phyloP scores from a whole-genome alignment of 1,140 invertebrate genomes.

The Magallana ariakensis region DNA sequence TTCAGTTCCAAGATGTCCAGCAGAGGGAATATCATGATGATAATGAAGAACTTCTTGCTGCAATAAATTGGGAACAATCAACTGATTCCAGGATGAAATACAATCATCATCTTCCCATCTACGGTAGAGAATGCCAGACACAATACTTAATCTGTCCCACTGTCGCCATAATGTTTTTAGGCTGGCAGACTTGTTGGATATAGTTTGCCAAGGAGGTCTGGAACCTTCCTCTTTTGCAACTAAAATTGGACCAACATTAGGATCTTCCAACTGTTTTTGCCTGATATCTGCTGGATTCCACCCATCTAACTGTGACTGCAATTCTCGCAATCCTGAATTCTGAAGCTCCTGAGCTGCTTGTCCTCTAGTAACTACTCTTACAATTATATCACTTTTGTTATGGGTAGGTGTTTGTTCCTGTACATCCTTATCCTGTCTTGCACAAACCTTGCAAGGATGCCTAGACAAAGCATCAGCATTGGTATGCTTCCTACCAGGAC shows the following conservation, averaged over 20 bases:
- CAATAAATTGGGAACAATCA: conserved; percentile 41
- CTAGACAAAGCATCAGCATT: too few relatives aligned
- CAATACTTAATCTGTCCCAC: conserved; percentile 53
- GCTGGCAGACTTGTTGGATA: neutral
- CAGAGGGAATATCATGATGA: conserved; percentile 52
- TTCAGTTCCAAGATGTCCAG: conserved; percentile 50
- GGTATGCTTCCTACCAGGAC: too few relatives aligned
- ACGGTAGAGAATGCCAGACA: conserved; percentile 40
- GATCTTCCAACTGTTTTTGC: conserved; percentile 42
- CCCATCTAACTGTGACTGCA: neutral
- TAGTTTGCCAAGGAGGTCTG: conserved; percentile 45
- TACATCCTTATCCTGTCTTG: too few relatives aligned
- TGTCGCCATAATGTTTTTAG: conserved; percentile 53
- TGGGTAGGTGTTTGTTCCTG: too few relatives aligned
- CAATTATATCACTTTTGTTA: too few relatives aligned
- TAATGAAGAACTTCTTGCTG: conserved; percentile 22
- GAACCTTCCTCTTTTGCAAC: neutral
- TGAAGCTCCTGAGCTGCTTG: neutral
- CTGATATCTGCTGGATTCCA: conserved; percentile 16
- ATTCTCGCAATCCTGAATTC: neutral
- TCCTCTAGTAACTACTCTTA: too few relatives aligned
- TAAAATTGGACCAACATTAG: conserved; percentile 14
- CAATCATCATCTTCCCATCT: conserved; percentile 28
- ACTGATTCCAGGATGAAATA: neutral
- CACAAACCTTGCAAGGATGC: too few relatives aligned